Evolutionary conservation across 2,113 vertebrate genomes (phyloP).

Genomic region (Heloderma charlesbogerti): DNA sequence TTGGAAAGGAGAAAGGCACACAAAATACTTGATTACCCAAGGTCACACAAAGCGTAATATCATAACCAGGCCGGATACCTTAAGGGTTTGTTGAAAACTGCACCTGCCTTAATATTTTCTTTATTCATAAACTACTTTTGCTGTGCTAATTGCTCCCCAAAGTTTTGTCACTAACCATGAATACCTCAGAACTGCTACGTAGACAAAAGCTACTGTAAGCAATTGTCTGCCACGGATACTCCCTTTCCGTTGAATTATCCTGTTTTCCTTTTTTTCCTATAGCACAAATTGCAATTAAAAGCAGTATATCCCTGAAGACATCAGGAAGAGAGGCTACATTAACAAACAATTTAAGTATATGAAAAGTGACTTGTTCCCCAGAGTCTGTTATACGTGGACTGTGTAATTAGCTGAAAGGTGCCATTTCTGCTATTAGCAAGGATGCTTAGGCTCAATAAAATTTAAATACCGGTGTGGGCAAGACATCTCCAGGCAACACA

Average conservation of each 20-base stretch:
- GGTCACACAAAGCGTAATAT: conserved; percentile 8
- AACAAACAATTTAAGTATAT: conserved; percentile 58
- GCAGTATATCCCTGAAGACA: conserved; percentile 46
- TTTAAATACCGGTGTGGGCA: conserved; percentile 42
- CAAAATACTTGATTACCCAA: conserved; percentile 5
- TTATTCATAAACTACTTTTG: conserved; percentile 23
- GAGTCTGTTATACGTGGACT: conserved; percentile 1
- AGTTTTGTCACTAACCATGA: conserved; percentile 22
- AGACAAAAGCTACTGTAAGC: conserved; percentile 48
- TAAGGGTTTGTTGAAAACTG: conserved; percentile 46
- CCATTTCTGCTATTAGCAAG: conserved; percentile 3
- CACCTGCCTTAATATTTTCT: conserved; percentile 37
- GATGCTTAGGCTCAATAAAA: conserved; percentile 34
- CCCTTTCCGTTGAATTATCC: conserved; percentile 44
- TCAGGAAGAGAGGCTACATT: conserved; percentile 35
- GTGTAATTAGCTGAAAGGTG: conserved; percentile 44
- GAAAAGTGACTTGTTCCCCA: conserved; percentile 45
- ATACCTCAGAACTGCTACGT: not conserved
- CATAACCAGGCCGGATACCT: conserved; percentile 33
- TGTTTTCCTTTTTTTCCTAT: conserved; percentile 24
- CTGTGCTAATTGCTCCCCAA: conserved; percentile 43
- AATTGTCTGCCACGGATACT: conserved; percentile 29
- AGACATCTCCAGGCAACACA: conserved; percentile 41
- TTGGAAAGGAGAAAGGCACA: not conserved
- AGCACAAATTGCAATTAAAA: conserved; percentile 61